Percentiles rank a stretch among this genome's conserved stretches.
These are phyloP conservation scores for Hippocampus kuda DNA, from an alignment of 2,797 vertebrate species.

Conservation along the genomic window DNA sequence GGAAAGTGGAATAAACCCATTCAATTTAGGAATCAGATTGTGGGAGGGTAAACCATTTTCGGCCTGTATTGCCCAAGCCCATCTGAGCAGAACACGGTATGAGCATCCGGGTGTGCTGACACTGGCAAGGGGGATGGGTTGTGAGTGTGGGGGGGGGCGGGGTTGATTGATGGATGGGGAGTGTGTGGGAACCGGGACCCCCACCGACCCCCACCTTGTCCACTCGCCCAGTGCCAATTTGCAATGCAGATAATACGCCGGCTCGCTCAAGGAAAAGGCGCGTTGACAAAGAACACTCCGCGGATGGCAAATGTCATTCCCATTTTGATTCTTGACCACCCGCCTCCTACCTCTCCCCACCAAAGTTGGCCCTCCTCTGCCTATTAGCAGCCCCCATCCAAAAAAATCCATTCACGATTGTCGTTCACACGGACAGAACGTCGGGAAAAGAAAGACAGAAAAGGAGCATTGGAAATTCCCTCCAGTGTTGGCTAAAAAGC, in stretches of 20 bases:
- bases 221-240: conserved; percentile 60
- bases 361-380: conserved; percentile 17
- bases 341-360: not conserved
- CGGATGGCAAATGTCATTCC: conserved; percentile 66
- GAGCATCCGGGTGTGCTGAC: conserved; percentile 28
- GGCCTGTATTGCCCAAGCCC: too few species aligned
- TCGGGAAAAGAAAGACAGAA: conserved; percentile 52
- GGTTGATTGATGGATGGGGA: conserved; percentile 44
- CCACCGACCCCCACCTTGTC: conserved; percentile 29
- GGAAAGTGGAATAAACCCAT: too few species aligned
- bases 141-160: not conserved
- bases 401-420: conserved; percentile 47
- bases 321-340: conserved; percentile 66
- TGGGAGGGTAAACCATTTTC: too few species aligned
- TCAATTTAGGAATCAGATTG: too few species aligned
- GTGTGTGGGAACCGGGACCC: conserved; percentile 61
- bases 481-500: conserved; percentile 44
- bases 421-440: conserved; percentile 53
- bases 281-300: conserved; percentile 48
- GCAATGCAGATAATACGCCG: conserved; percentile 55
- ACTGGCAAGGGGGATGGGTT: conserved; percentile 16
- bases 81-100: too few species aligned
- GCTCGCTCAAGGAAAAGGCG: conserved; percentile 39
- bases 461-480: conserved; percentile 44
- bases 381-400: conserved; percentile 24